Evolutionary conservation across 1,140 invertebrate genomes (phyloP), one percentile per base, ranked within the genome.

Genomic region (Micrasema longulum): DNA sequence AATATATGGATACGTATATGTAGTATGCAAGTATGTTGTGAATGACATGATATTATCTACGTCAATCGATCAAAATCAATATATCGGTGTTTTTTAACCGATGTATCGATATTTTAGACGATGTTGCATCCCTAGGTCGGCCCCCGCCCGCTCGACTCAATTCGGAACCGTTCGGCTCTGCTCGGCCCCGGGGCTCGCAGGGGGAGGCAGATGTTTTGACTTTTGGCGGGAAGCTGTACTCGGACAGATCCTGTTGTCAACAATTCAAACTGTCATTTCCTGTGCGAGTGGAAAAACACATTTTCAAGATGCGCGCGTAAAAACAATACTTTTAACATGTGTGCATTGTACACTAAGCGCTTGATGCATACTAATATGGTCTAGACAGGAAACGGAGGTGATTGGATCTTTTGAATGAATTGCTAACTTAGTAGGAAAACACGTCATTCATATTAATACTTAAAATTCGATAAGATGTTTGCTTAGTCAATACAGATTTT

Each of bases 221-320:
- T 70, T 70, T 70, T 70, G 55, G 68, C 68, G 68, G 68, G 68
- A 70, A 70, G 43, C 43, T 47, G 53, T 12, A 43, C 14, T 35
- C 57, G 36, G 38, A 12, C 36, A 14, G 55, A 12, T 20, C 36
- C 36, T 62, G 11, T 18, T n/a, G 36, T 43, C 20, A 26, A 43
- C 41, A n/a, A 18, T 36, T 60, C 26, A 20, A 63, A 63, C 18
- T 45, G 41, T 45, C 57, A 43, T 63, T 63, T 63, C 57, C 57
- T 63, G 57, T 43, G 41, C 31, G 12, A 20, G n/a, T 35, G 31
- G 12, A 57, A 5, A 12, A 16, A 38, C 26, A 20, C 53, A 36
- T 7, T 5, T 35, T 57, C n/a, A 35, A 57, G 14, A 31, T 31
- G 26, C 14, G 26, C 26, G 26, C 53, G n/a, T 43, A 43, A 43